Conservation (phyloP, 2,888 invertebrate species). For the Drosophila robusta region DNA sequence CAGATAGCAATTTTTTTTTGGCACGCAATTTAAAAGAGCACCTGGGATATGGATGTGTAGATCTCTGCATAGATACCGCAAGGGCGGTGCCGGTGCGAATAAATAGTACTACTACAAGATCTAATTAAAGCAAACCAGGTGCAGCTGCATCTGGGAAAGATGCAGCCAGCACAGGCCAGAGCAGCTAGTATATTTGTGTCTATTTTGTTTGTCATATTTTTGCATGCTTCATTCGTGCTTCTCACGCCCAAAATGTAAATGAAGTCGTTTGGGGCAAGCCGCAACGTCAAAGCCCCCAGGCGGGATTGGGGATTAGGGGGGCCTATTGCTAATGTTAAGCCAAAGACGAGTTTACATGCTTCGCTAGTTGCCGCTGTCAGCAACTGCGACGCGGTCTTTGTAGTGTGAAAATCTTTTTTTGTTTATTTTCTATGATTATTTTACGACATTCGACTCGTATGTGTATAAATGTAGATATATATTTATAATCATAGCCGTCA, state of each 20-base stretch:
- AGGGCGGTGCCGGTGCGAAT: conserved; percentile 45
- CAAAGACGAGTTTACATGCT: conserved; percentile 69
- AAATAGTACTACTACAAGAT: conserved; percentile 41
- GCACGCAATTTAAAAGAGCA: conserved; percentile 57
- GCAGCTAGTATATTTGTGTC: conserved; percentile 11
- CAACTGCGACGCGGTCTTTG: conserved; percentile 35
- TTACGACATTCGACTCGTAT: conserved; percentile 36
- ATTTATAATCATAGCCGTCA: conserved; percentile 39
- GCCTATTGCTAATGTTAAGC: conserved; percentile 49
- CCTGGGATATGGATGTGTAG: conserved; percentile 38
- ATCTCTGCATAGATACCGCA: conserved; percentile 45
- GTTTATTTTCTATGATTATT: conserved; percentile 55
- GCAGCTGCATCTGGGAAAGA: conserved; percentile 56
- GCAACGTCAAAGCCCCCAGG: conserved; percentile 7
- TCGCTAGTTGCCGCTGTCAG: conserved; percentile 54
- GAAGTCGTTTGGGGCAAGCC: conserved; percentile 52
- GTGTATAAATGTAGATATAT: background rate
- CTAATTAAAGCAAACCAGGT: conserved; percentile 51
- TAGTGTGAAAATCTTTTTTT: conserved; percentile 67
- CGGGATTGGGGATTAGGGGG: background rate
- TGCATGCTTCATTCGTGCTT: conserved; percentile 63
- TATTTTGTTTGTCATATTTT: conserved; percentile 52
- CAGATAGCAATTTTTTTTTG: conserved; percentile 49
- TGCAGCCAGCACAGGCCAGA: conserved; percentile 9
- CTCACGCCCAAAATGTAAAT: conserved; percentile 79